Conservation (phyloP, 2,113 vertebrate species). For the Syngnathus floridae region DNA sequence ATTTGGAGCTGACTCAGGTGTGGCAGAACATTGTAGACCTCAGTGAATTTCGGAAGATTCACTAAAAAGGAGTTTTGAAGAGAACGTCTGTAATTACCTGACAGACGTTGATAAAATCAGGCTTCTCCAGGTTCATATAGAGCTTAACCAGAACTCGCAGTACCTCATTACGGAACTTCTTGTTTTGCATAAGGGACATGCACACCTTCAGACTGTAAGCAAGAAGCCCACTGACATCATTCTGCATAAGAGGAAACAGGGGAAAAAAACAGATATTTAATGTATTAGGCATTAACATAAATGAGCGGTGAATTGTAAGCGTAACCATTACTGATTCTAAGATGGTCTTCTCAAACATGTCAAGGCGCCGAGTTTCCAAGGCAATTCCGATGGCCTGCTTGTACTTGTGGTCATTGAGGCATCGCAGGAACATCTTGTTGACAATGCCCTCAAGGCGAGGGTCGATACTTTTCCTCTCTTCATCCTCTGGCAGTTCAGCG, state of each 20-base stretch:
- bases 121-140: slow-evolving; percentile 98
- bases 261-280: background rate
- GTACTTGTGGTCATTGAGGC: slow-evolving; percentile 95
- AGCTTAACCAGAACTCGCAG: slow-evolving; percentile 94
- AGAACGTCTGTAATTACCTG: slow-evolving; percentile 73
- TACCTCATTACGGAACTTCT: slow-evolving; percentile 95
- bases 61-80: background rate
- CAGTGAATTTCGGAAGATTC: background rate
- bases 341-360: slow-evolving; percentile 96
- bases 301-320: no score
- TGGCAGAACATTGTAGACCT: background rate
- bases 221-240: slow-evolving; percentile 89
- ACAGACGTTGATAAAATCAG: slow-evolving; percentile 98
- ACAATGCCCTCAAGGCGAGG: slow-evolving; percentile 94
- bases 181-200: slow-evolving; percentile 99
- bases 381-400: slow-evolving; percentile 97
- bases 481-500: slow-evolving; percentile 86
- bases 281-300: background rate
- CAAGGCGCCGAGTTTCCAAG: slow-evolving; percentile 89
- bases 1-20: background rate
- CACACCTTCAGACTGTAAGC: slow-evolving; percentile 99
- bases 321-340: slow-evolving; percentile 66
- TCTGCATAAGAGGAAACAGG: slow-evolving; percentile 69
- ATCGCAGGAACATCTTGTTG: slow-evolving; percentile 98
- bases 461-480: slow-evolving; percentile 90